A percentile compares a stretch with the other conserved stretches of the same genome.
These are phyloP conservation scores for Nemoura dubitans DNA, from an alignment of 2,888 invertebrate genomes.

Conservation along the genomic window DNA sequence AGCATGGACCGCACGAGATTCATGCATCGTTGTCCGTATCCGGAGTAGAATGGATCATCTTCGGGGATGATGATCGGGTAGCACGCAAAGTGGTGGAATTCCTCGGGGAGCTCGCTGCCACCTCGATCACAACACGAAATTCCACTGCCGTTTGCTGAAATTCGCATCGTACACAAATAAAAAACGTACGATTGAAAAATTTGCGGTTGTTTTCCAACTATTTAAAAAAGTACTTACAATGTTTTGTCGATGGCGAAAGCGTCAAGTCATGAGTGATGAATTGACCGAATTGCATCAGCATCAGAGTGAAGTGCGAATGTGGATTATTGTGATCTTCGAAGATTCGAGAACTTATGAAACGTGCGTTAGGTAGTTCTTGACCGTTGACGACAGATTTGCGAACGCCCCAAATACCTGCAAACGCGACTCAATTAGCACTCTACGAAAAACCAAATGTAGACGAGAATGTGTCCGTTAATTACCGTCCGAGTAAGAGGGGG, in stretches of 20 bases:
- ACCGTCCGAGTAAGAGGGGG: slow-evolving; percentile 74
- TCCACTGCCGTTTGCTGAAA: slow-evolving; percentile 27
- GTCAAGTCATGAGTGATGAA: slow-evolving; percentile 54
- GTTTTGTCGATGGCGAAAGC: slow-evolving; percentile 52
- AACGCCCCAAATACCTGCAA: slow-evolving; percentile 69
- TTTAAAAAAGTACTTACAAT: slow-evolving; percentile 38
- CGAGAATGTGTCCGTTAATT: slow-evolving; percentile 51
- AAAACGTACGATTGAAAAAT: not conserved
- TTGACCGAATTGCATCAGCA: slow-evolving; percentile 54
- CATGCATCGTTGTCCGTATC: slow-evolving; percentile 71
- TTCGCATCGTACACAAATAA: not conserved
- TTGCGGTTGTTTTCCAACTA: not conserved
- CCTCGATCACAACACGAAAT: slow-evolving; percentile 21
- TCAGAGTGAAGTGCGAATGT: slow-evolving; percentile 52
- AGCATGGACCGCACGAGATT: slow-evolving; percentile 77
- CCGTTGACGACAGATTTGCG: slow-evolving; percentile 65
- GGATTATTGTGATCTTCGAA: slow-evolving; percentile 55
- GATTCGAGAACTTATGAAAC: slow-evolving; percentile 54
- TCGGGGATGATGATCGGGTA: slow-evolving; percentile 70
- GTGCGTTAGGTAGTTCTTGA: slow-evolving; percentile 56
- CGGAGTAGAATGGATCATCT: slow-evolving; percentile 69
- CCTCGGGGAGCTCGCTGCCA: slow-evolving; percentile 61
- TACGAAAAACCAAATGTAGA: slow-evolving; percentile 24
- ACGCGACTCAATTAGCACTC: slow-evolving; percentile 59
- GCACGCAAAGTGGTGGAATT: slow-evolving; percentile 73